A percentile compares a stretch with the other conserved stretches of the same genome.
phyloP scores from a whole-genome alignment of 2,797 vertebrate genomes.

The Sebastes hubbsi region DNA sequence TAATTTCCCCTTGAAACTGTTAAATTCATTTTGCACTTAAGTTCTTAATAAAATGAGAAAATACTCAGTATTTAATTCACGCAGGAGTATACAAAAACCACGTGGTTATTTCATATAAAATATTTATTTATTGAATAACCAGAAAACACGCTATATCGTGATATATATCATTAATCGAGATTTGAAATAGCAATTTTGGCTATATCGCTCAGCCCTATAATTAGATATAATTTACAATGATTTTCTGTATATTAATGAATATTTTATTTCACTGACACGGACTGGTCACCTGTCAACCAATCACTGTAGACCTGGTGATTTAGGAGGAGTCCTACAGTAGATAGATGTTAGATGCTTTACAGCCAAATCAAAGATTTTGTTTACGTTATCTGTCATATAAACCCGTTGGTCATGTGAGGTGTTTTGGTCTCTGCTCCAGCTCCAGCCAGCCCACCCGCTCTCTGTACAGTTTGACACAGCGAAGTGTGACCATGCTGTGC shows the following conservation, averaged over 20 bases:
- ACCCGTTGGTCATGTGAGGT: constrained; percentile 26
- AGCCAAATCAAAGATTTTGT: not conserved
- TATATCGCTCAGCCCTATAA: rapidly evolving
- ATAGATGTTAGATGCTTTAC: not conserved
- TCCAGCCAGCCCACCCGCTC: constrained; percentile 50
- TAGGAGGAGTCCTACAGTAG: not conserved
- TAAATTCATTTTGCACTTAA: too few relatives aligned
- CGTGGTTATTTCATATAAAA: rapidly evolving
- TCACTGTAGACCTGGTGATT: not conserved
- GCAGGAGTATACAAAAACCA: rapidly evolving
- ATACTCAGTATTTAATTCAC: too few relatives aligned
- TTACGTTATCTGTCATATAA: not conserved
- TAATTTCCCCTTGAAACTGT: too few relatives aligned
- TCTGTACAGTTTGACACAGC: constrained; percentile 50
- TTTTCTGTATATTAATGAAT: not conserved
- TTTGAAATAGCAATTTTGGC: too few relatives aligned
- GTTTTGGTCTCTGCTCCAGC: constrained; percentile 68
- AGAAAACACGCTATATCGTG: too few relatives aligned
- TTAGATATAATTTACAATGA: not conserved
- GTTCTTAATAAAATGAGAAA: too few relatives aligned
- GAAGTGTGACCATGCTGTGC: constrained; percentile 37
- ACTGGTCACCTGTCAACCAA: not conserved
- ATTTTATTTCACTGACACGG: not conserved
- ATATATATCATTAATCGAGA: too few relatives aligned
- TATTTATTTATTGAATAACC: too few relatives aligned